Base-by-base conservation (phyloP, 2,888 invertebrate species). In the Palloptera scutellata region DNA sequence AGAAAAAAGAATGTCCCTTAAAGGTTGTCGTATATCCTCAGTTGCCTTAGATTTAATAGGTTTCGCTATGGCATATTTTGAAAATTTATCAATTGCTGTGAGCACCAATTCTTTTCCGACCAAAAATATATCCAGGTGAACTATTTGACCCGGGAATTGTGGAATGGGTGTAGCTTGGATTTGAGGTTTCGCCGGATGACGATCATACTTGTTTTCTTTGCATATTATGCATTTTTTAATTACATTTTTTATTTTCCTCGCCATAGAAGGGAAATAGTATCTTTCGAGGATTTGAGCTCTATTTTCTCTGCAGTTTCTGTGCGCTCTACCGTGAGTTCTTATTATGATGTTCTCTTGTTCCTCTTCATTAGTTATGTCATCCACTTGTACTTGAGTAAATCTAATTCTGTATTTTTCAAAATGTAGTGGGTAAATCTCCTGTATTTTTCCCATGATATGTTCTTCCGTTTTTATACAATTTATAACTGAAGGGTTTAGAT, bases 351-450 rank as follows among this genome's bases (percentile, higher is more conserved):
- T 57, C 15, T 58, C 62, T 58, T 71, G 69, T 42, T 64, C 40
- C 19, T 55, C 17, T 51, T 64, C 66, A 52, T 68, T 52, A 15
- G 45, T 41, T 43, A 72, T 19, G 42, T 69, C 70, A 45, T 67
- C 43, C 11, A 70, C 70, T 52, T 48, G n/a, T 61, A n/a, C 52
- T 65, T 69, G 72, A 11, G 69, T 67, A 40, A 67, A 67, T 20
- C 72, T 48, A 15, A 66, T 66, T 58, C 57, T 68, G 42, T 64
- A 67, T 13, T 30, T 61, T 51, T 20, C 63, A 40, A 70, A 66
- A 40, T 70, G 55, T 43, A 41, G 5, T 6, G 59, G 60, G 45
- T 66, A 66, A 53, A 68, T 40, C 20, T 61, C 45, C 20, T 67
- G 54, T 11, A 67, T 64, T 42, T 45, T 51, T 9, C 42, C 67